Evolutionary conservation across 2,113 vertebrate species (phyloP).

Genomic region (Psammodynastes pulverulentus): DNA sequence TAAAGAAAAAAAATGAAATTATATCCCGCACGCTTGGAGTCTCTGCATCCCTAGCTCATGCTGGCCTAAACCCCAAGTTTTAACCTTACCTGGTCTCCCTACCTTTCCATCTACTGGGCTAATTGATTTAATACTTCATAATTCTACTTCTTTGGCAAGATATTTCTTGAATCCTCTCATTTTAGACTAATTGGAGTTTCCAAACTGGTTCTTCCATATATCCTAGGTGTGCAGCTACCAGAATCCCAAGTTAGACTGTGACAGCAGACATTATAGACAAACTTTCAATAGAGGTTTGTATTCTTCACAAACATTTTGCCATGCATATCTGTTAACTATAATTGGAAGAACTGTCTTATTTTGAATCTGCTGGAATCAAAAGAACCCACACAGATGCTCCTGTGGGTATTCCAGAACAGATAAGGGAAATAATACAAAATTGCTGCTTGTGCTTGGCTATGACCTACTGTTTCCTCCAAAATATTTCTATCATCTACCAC

Average conservation of each 20-base stretch:
- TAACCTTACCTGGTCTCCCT: neutral
- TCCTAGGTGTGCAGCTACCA: neutral
- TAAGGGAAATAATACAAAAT: neutral
- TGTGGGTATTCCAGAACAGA: neutral
- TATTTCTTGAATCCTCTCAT: neutral
- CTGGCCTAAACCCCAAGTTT: neutral
- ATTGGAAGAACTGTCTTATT: neutral
- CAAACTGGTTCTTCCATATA: neutral
- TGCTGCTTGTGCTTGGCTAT: neutral
- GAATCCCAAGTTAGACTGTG: neutral
- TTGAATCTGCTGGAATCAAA: neutral
- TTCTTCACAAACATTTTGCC: neutral
- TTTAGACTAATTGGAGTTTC: neutral
- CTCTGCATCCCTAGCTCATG: neutral
- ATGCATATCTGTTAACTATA: neutral
- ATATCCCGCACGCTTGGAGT: neutral
- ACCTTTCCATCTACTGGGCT: neutral
- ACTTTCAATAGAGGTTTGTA: neutral
- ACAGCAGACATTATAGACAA: neutral
- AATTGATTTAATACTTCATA: neutral
- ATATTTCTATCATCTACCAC: neutral
- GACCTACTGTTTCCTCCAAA: neutral
- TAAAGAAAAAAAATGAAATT: neutral
- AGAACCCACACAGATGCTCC: neutral
- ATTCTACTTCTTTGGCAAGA: neutral